Evolutionary conservation across 2,797 vertebrate species (phyloP).

Genomic region (Aulostomus chinensis): DNA sequence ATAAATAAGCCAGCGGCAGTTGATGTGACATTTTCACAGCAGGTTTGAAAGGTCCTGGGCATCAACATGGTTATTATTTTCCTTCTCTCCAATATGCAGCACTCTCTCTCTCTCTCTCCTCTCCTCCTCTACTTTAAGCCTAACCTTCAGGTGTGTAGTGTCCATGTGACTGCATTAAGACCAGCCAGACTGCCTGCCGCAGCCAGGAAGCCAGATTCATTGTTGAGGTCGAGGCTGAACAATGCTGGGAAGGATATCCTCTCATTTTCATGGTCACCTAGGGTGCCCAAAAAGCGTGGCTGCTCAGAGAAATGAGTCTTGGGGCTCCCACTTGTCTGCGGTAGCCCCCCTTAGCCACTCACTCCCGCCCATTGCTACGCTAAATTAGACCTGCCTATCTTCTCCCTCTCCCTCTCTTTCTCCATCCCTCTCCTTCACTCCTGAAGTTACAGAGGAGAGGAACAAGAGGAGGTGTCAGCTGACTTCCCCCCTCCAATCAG

Average conservation of each 20-base stretch:
- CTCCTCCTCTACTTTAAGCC: not conserved
- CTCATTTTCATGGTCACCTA: conserved; percentile 67
- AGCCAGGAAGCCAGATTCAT: conserved; percentile 76
- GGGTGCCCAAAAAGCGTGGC: conserved; percentile 55
- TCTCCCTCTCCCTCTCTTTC: conserved; percentile 4
- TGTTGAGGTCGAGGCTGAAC: conserved; percentile 70
- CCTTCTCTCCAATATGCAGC: not conserved
- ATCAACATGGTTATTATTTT: not conserved
- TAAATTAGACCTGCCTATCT: conserved; percentile 65
- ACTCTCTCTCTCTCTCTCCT: not conserved
- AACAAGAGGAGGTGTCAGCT: conserved; percentile 88
- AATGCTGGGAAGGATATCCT: conserved; percentile 81
- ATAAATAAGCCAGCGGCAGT: conserved; percentile 1
- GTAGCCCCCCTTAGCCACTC: conserved; percentile 4
- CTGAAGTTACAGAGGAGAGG: conserved; percentile 89
- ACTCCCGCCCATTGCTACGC: conserved; percentile 44
- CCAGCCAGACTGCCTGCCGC: conserved; percentile 20
- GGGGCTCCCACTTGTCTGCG: conserved; percentile 36
- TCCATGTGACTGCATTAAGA: conserved; percentile 11
- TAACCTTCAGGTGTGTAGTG: conserved; percentile 45
- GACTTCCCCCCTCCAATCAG: conserved; percentile 90
- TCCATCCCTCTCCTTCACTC: conserved; percentile 45
- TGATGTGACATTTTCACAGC: conserved; percentile 27
- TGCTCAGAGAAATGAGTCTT: conserved; percentile 63
- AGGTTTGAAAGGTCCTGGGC: conserved; percentile 17